These are phyloP conservation scores for Nymphalis io DNA, from an alignment of 1,140 invertebrate genomes.

Conservation along the genomic window DNA sequence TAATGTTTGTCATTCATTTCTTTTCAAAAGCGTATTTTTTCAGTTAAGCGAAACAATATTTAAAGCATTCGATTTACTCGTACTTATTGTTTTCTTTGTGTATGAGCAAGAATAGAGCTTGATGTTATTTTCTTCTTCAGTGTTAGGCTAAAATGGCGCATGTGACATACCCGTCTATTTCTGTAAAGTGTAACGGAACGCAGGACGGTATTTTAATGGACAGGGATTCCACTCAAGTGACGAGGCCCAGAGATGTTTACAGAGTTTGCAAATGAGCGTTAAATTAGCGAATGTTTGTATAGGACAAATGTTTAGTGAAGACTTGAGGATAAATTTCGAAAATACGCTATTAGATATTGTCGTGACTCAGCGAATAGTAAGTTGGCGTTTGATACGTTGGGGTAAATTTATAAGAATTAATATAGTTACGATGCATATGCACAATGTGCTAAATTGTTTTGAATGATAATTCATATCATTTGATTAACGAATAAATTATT, in stretches of 20 bases:
- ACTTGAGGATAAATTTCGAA: constrained; percentile 21
- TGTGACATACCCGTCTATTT: constrained; percentile 63
- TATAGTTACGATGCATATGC: no score
- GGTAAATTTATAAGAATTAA: neutral
- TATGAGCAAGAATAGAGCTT: constrained; percentile 1
- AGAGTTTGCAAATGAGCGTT: constrained; percentile 28
- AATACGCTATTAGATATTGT: constrained; percentile 10
- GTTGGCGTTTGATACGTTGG: neutral
- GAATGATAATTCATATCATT: no score
- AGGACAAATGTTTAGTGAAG: constrained; percentile 20
- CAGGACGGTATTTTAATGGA: constrained; percentile 60
- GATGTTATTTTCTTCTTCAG: constrained; percentile 7
- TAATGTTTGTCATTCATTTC: no score
- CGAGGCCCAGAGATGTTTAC: constrained; percentile 36
- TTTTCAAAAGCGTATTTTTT: no score
- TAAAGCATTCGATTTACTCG: no score
- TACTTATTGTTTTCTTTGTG: neutral
- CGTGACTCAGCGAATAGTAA: constrained; percentile 17
- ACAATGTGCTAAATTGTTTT: no score
- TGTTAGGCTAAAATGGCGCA: constrained; percentile 26
- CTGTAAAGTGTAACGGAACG: constrained; percentile 50
- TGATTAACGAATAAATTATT: no score
- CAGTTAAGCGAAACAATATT: no score
- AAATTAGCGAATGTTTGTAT: constrained; percentile 33
- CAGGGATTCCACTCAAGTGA: constrained; percentile 43